phyloP scores from a whole-genome alignment of 2,113 vertebrate species.

The Syngnathoides biaculeatus region DNA sequence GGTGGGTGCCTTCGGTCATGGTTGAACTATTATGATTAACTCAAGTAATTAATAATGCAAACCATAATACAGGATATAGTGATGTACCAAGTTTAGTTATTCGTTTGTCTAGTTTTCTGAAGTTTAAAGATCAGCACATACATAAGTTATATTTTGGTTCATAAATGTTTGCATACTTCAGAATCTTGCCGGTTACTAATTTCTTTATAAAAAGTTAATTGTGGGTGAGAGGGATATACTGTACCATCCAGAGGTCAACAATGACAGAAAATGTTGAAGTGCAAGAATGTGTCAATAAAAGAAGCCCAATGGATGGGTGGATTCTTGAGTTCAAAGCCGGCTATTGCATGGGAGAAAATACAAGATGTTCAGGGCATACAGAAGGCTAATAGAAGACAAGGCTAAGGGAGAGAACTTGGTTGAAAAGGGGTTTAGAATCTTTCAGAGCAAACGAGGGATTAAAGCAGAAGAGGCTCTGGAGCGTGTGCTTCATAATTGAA shows the following conservation, averaged over 20 bases:
- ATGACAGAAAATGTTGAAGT: background rate
- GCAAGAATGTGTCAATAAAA: background rate
- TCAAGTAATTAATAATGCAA: no score
- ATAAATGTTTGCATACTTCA: background rate
- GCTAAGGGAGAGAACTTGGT: conserved; percentile 8
- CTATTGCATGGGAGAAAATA: conserved; percentile 2
- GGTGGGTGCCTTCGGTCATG: no score
- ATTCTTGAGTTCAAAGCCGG: conserved; percentile 15
- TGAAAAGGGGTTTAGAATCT: conserved; percentile 56
- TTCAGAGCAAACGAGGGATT: conserved; percentile 75
- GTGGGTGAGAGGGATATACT: background rate
- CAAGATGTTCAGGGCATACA: conserved; percentile 1
- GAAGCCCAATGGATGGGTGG: background rate
- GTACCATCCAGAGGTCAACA: conserved; percentile 4
- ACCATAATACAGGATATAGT: no score
- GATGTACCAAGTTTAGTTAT: no score
- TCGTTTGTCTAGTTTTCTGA: no score
- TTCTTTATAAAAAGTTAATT: background rate
- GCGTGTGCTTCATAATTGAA: conserved; percentile 85
- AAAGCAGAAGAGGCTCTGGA: conserved; percentile 77
- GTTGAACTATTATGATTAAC: no score
- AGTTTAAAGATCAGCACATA: no score
- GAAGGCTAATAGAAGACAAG: conserved; percentile 7
- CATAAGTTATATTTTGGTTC: background rate
- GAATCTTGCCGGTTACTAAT: background rate